Evolutionary conservation across 2,797 vertebrate genomes (phyloP).

Genomic region (Capromys pilorides): DNA sequence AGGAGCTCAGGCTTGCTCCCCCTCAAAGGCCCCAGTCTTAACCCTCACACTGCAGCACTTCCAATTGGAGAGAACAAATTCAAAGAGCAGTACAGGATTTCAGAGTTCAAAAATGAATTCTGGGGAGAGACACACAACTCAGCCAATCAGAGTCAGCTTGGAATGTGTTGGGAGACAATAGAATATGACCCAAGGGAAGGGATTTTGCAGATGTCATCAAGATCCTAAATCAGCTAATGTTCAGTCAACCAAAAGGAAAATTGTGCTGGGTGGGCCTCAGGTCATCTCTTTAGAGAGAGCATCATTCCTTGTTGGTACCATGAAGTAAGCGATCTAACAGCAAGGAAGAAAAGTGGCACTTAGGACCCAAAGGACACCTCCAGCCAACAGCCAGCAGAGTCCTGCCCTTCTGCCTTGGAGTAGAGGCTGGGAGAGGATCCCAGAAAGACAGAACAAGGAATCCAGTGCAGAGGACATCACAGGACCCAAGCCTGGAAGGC

Average conservation of each 20-base stretch:
- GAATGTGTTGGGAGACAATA: not conserved
- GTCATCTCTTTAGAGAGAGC: not conserved
- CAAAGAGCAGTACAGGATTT: not conserved
- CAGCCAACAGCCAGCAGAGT: not conserved
- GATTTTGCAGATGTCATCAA: not conserved
- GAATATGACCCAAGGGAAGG: not conserved
- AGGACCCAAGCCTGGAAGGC: not conserved
- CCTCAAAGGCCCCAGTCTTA: not conserved
- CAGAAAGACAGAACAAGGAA: not conserved
- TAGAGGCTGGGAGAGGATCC: not conserved
- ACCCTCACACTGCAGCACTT: not conserved
- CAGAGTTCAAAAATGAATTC: slow-evolving; percentile 8
- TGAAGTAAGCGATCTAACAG: not conserved
- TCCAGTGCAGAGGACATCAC: not conserved
- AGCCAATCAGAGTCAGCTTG: not conserved
- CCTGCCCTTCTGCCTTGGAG: not conserved
- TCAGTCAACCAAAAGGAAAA: not conserved
- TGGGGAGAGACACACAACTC: not conserved
- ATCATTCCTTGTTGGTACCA: not conserved
- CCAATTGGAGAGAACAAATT: not conserved
- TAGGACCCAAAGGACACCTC: not conserved
- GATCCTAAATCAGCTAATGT: not conserved
- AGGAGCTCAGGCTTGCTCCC: not conserved
- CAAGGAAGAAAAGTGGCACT: not conserved
- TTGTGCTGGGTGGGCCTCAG: not conserved